These are phyloP conservation scores for Alloscopus bannaensis DNA, from an alignment of 2,888 invertebrate species.

Conservation along the genomic window DNA sequence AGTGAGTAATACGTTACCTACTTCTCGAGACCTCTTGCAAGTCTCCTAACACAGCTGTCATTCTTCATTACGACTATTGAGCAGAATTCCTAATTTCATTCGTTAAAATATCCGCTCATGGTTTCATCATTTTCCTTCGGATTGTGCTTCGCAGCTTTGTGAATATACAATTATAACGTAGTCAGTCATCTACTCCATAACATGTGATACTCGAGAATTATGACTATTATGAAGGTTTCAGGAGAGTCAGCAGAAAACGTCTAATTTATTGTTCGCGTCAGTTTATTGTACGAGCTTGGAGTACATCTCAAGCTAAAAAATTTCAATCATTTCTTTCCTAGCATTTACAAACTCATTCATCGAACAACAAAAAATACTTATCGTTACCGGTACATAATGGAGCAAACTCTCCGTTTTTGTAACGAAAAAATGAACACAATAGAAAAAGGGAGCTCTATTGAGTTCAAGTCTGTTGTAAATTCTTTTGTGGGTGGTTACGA, in stretches of 20 bases:
- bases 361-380: too few species aligned
- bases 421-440: too few species aligned
- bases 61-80: conserved; percentile 60
- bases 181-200: too few species aligned
- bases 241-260: conserved; percentile 27
- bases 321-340: not conserved
- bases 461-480: too few species aligned
- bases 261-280: conserved; percentile 33
- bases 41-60: conserved; percentile 56
- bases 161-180: conserved; percentile 10
- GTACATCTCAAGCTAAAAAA: not conserved
- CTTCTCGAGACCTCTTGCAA: conserved; percentile 34
- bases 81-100: conserved; percentile 59
- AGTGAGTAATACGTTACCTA: conserved; percentile 14
- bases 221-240: conserved; percentile 28
- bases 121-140: conserved; percentile 32
- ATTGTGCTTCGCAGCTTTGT: not conserved
- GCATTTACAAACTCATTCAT: conserved; percentile 12
- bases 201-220: not conserved
- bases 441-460: too few species aligned
- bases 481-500: too few species aligned
- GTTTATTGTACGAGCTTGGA: not conserved
- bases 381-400: too few species aligned
- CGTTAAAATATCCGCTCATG: conserved; percentile 51
- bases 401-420: too few species aligned